Evolutionary conservation across 1,140 invertebrate species (phyloP), one percentile per base, ranked within the genome.

Genomic region (Neodiprion fabricii): DNA sequence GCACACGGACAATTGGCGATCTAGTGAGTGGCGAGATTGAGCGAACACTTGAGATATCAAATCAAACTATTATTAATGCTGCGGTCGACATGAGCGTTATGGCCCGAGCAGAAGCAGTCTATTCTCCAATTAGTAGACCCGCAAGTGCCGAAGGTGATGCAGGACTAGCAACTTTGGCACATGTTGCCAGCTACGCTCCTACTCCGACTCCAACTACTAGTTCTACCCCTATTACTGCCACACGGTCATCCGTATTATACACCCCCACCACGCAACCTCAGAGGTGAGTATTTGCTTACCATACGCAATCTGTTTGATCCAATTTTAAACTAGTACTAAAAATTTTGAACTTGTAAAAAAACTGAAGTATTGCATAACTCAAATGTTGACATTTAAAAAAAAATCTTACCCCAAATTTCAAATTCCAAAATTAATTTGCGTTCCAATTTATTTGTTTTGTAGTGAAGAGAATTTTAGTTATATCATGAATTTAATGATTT

Each of bases 1-100:
- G 90, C 1, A 91, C 92, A 21, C 90, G 94, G 79, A 95, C 94
- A 11, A 96, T 96, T 80, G 95, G 95, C 8, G 95, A 96, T 88
- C 89, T 97, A 67, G 94, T 96, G 61, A 96, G 93, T 81, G 94
- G 94, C n/a, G 95, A 96, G 88, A 96, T 96, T 74, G 95, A 96
- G 85, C 91, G 95, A 74, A 96, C 95, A 5, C 84, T 96, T 11
- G 95, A 96, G 86, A 96, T 96, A 80, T 95, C 94, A 9, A 95
- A 96, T 88, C 95, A 95, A 85, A 92, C 93, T 75, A 93, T 95
- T 80, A 95, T 95, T 76, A 96, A 96, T 87, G 94, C 94, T 0
- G 94, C 94, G 14, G 94, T 96, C 49, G 94, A 96, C 84, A 95
- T 96, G 93, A 95, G 93, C 82, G 91, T 92, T 70, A 89, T 87